Base-by-base conservation (phyloP, 2,888 invertebrate genomes). In the Hemaris fuciformis region DNA sequence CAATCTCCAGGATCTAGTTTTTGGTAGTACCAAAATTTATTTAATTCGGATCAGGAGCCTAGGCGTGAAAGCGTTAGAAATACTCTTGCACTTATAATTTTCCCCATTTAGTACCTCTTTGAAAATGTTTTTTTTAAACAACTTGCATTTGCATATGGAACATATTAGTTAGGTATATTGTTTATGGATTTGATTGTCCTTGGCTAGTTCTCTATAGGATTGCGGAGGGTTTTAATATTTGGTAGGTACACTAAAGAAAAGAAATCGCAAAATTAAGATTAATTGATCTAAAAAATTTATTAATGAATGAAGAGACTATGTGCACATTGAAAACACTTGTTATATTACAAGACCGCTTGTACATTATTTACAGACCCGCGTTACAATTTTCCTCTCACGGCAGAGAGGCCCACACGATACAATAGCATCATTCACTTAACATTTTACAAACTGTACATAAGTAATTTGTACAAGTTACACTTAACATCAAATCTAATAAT, bases 281-380 rank as follows among this genome's bases (percentile, higher is more conserved):
- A 80, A 85, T 89, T 89, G 89, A 88, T 92, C 93, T 91, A 93
- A 89, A 91, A 91, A 91, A 88, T 91, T 89, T 92, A 90, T 91
- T 91, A 89, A 89, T 91, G 89, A 91, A 91, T 87, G 91, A 91
- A 89, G 90, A 91, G 91, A 92, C 92, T 92, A 93, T 92, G 91
- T 93, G 92, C 91, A 93, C 92, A 91, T 89, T 87, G 87, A 90
- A 91, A 91, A 89, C 89, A 90, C 88, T 88, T 88, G 88, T 87
- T 89, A 87, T 85, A 84, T 87, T 89, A 91, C 88, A 91, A 80
- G 81, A 88, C 81, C 83, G 84, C 87, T 85, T 87, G 85, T 88
- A 89, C 88, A 88, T 77, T 91, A 91, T 91, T 85, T 91, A 92
- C 92, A 92, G 75, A 78, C 82, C 84, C 81, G 80, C 79, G 71